Evolutionary conservation across 2,888 invertebrate genomes (phyloP), one percentile per base, ranked within the genome.

Genomic region (Poecilus cupreus): DNA sequence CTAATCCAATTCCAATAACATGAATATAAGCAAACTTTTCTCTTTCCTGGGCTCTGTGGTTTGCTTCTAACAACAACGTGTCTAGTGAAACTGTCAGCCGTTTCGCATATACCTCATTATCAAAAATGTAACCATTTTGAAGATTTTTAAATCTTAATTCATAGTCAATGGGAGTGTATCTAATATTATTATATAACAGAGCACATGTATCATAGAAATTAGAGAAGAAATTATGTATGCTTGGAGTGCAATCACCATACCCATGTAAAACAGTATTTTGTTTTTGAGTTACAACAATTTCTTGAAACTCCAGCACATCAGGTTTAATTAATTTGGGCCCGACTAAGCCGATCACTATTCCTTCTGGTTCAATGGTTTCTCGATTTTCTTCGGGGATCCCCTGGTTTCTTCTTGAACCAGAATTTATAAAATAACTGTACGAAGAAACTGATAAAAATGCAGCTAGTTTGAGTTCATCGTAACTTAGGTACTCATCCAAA

Each of bases 391-490:
- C 87, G 0, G 90, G 87, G 1, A 90, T 87, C 0, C 93, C 93
- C 83, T 91, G 90, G n/a, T 90, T 89, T 26, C 87, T 86, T 26
- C 93, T 88, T 10, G 89, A 87, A 0, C 93, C 93, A 82, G 92
- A 90, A 82, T 93, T 93, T 76, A 93, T 90, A 83, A 93, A 93
- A 83, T 90, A 90, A 0, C 92, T 92, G 75, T 89, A 89, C 0
- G 93, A 92, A 13, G 92, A 91, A 0, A 93, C 89, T 24, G 89
- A 91, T 68, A 93, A 88, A 88, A 93, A 89, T 0, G 92, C 90
- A 0, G 93, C 91, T 0, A 93, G 83, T 85, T 93, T 93, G 84
- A 93, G 90, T 86, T 93, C 93, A 76, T 93, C 93, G 84, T 93
- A 93, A 72, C 93, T 93, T 22, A 93, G 87, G 83, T 91, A 92